Evolutionary conservation across 2,113 vertebrate genomes (phyloP).

Genomic region (Jacana jacana): DNA sequence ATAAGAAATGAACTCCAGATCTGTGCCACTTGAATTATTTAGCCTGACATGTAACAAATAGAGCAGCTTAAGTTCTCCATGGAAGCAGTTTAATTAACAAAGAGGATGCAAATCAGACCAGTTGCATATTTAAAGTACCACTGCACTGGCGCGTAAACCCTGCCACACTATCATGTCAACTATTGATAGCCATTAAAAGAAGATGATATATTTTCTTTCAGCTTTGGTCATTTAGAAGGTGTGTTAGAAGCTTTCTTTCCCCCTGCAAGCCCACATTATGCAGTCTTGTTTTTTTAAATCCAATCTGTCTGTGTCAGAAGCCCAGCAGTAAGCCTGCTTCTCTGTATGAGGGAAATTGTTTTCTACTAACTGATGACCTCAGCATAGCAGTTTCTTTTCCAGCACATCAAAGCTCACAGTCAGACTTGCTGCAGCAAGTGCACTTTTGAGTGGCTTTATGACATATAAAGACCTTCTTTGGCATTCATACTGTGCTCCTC

Average conservation of each 20-base stretch:
- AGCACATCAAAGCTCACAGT: conserved; percentile 80
- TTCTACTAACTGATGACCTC: conserved; percentile 82
- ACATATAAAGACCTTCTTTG: conserved; percentile 76
- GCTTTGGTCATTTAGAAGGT: conserved; percentile 63
- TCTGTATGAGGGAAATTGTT: conserved; percentile 82
- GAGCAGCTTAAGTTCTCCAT: neutral
- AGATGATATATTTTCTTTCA: conserved; percentile 46
- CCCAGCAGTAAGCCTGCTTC: conserved; percentile 76
- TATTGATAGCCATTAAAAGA: conserved; percentile 35
- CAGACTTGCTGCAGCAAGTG: conserved; percentile 75
- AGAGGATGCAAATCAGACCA: conserved; percentile 28
- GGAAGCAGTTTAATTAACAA: conserved; percentile 39
- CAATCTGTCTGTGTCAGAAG: conserved; percentile 73
- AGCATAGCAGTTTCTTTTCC: conserved; percentile 78
- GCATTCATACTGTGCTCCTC: conserved; percentile 75
- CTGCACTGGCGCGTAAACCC: neutral
- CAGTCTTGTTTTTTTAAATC: conserved; percentile 57
- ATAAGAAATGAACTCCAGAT: conserved; percentile 32
- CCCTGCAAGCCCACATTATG: conserved; percentile 59
- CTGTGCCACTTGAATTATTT: conserved; percentile 42
- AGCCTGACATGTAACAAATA: conserved; percentile 21
- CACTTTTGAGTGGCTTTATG: conserved; percentile 78
- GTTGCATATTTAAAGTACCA: conserved; percentile 42
- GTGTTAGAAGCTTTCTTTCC: conserved; percentile 41
- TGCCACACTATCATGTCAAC: neutral